phyloP scores from a whole-genome alignment of 2,888 invertebrate species.

The Psylliodes chrysocephalus region DNA sequence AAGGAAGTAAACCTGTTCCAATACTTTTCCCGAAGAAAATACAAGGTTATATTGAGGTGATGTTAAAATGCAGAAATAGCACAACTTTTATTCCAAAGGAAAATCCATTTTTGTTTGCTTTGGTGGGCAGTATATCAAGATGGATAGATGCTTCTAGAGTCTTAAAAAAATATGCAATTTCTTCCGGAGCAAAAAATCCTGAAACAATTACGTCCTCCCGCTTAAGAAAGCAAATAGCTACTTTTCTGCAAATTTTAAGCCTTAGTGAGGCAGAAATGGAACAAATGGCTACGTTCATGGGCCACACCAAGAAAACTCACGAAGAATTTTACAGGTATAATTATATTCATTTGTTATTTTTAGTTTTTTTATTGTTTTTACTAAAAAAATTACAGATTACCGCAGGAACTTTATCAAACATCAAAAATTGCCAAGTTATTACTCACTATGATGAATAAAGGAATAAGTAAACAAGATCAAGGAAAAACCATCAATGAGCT shows the following conservation, averaged over 20 bases:
- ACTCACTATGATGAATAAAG: background rate
- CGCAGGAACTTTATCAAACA: background rate
- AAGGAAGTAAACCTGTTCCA: no score
- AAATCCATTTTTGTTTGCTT: conserved; percentile 48
- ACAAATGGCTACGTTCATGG: no score
- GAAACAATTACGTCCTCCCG: conserved; percentile 40
- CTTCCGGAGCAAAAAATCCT: conserved; percentile 43
- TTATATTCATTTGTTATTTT: no score
- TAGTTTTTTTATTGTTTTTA: no score
- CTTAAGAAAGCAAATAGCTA: conserved; percentile 49
- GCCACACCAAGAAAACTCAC: no score
- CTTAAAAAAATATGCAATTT: conserved; percentile 42
- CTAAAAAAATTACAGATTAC: background rate
- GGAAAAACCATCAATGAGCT: background rate
- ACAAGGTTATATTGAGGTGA: conserved; percentile 24
- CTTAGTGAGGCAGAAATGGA: background rate
- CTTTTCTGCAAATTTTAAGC: conserved; percentile 44
- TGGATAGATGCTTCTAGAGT: conserved; percentile 47
- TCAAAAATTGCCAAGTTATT: background rate
- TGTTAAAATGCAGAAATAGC: conserved; percentile 32
- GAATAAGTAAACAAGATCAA: background rate
- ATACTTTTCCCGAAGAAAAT: conserved; percentile 28
- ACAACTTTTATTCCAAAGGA: conserved; percentile 39
- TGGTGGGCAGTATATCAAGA: conserved; percentile 41
- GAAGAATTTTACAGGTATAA: no score